Percentiles rank a stretch among this genome's conserved stretches.
Conservation (phyloP, 2,113 vertebrate genomes). For the Neolamprologus devosi region DNA sequence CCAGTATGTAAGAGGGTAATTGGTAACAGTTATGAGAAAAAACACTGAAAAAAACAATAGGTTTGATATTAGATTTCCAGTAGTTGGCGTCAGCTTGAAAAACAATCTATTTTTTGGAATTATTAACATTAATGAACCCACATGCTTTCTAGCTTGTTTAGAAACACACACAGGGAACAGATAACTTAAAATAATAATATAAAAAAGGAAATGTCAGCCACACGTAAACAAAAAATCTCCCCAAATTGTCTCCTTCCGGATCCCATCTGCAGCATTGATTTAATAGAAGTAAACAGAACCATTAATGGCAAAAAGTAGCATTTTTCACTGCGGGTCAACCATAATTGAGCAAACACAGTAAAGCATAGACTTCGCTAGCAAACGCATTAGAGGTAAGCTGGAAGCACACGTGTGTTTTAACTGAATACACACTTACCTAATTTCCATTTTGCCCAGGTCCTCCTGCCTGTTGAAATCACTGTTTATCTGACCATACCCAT, state of each 20-base stretch:
- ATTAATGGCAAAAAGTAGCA: constrained; percentile 27
- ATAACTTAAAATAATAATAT: not conserved
- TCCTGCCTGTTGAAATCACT: not conserved
- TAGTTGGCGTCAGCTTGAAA: not conserved
- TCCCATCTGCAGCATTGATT: not conserved
- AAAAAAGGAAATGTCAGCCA: not conserved
- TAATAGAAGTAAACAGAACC: constrained; percentile 43
- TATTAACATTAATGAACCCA: not conserved
- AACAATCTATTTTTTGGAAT: not conserved
- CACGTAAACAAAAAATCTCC: not conserved
- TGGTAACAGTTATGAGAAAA: not conserved
- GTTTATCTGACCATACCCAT: not conserved
- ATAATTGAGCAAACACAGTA: constrained; percentile 31
- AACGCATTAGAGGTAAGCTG: not conserved
- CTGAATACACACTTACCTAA: not conserved
- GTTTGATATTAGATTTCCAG: not conserved
- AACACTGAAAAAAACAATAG: not conserved
- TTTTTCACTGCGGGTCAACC: constrained; percentile 11
- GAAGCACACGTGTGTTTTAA: not conserved
- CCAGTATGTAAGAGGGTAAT: constrained; percentile 4
- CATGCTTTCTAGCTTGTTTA: not conserved
- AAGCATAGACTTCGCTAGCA: not conserved
- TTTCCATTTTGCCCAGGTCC: not conserved
- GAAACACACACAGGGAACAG: not conserved
- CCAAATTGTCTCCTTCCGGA: not conserved